Evolutionary conservation across 1,140 invertebrate species (phyloP), one percentile per base, ranked within the genome.

Genomic region (Conopomorpha cramerella): DNA sequence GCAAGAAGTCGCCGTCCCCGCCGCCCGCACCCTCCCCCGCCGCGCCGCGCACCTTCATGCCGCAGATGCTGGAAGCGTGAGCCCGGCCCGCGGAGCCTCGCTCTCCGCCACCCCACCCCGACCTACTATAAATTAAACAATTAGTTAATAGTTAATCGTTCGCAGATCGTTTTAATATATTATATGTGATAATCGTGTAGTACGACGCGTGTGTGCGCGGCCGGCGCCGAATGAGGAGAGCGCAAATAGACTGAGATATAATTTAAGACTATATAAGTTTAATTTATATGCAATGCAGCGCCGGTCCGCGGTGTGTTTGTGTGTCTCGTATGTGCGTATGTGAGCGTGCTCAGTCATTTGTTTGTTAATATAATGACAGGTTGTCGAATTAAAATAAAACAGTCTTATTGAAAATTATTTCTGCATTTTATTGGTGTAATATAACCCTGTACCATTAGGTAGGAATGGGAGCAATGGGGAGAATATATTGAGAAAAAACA

Each of bases 1-100:
- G 90, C 51, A 93, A 92, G 77, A 93, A 93, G 67, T 90, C 90
- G 40, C 89, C 90, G 39, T 88, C 89, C 47, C 88, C 90, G 43
- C 85, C 86, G 40, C 86, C 42, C 12, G 44, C 49, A 23, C 36
- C 43, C 14, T 36, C 34, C 26, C 36, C 31, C 25, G 35, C n/a
- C n/a, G n/a, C n/a, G n/a, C 61, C 46, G 56, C 72, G 51, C 59
- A 59, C 67, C 49, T 74, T 45, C 72, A 80, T 68, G 79, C 78
- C 73, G 45, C 78, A 80, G 45, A 78, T 81, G 76, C 46, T 82
- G 54, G 80, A 82, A 57, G 81, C 81, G 79, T 82, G 81, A 81
- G 67, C 47, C 46, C 49, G 60, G 62, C 65, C 61, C 53, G 65
- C 67, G 63, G 71, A 72, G 71, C 62, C 64, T 31, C 46, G 38